Percentiles rank a stretch among this genome's conserved stretches.
Evolutionary conservation across 1,140 invertebrate species (phyloP).

Genomic region (Pseudomyrmex sp.): DNA sequence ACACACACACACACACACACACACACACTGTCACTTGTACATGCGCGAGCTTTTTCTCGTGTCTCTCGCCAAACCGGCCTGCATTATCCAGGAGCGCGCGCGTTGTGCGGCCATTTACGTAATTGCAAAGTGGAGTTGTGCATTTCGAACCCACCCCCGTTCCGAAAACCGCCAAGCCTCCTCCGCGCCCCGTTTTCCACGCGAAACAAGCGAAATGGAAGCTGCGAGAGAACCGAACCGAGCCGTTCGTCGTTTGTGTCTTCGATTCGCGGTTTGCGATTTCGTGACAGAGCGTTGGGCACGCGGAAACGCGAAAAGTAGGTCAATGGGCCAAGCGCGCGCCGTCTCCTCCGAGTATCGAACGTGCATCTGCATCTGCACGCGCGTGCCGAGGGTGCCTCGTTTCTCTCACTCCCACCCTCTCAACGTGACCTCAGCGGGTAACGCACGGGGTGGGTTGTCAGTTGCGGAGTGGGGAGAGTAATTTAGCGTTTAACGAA

Average conservation of each 20-base stretch:
- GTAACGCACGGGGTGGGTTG: background rate
- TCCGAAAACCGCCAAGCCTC: constrained; percentile 4
- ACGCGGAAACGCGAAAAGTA: constrained; percentile 65
- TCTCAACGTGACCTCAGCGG: constrained; percentile 1
- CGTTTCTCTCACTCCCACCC: background rate
- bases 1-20: background rate
- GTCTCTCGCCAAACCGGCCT: background rate
- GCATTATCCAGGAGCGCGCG: constrained; percentile 7
- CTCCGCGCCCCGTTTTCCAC: background rate
- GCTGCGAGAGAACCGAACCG: constrained; percentile 1
- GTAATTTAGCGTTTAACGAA: background rate
- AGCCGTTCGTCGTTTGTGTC: background rate
- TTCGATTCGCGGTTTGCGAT: constrained; percentile 1
- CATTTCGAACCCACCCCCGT: constrained; percentile 1
- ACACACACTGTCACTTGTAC: background rate
- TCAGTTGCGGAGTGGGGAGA: no score
- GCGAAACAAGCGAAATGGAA: constrained; percentile 8
- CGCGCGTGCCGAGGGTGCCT: background rate
- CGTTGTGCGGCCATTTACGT: constrained; percentile 26
- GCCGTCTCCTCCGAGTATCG: constrained; percentile 52
- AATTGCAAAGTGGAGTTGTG: constrained; percentile 24
- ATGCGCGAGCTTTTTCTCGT: background rate
- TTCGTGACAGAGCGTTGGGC: constrained; percentile 28
- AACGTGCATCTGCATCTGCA: constrained; percentile 68
- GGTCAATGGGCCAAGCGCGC: constrained; percentile 76